Evolutionary conservation across 2,888 invertebrate genomes (phyloP).

Genomic region (Pedicia rivosa): DNA sequence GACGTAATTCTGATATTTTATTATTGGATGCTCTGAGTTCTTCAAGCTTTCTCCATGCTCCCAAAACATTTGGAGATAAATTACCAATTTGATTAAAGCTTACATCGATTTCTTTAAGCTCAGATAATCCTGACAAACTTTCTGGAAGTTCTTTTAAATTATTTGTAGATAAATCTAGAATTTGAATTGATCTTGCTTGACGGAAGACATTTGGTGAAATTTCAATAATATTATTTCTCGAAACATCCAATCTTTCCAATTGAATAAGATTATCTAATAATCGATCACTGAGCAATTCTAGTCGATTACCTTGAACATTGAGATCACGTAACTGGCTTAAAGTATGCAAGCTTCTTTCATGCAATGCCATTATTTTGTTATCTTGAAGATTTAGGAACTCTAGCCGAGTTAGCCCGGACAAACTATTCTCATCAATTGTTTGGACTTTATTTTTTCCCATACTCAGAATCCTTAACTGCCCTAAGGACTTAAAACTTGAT

Average conservation of each 20-base stretch:
- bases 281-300: conserved; percentile 52
- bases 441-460: conserved; percentile 58
- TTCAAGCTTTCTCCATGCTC: conserved; percentile 48
- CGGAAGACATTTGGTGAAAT: conserved; percentile 47
- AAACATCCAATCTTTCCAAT: conserved; percentile 52
- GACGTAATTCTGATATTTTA: conserved; percentile 49
- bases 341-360: conserved; percentile 46
- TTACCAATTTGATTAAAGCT: conserved; percentile 60
- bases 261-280: conserved; percentile 47
- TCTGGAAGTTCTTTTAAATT: conserved; percentile 53
- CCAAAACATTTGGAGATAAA: conserved; percentile 51
- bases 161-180: conserved; percentile 64
- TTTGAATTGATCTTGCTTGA: conserved; percentile 47
- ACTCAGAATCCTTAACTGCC: conserved; percentile 49
- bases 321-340: conserved; percentile 48
- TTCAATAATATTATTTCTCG: conserved; percentile 55
- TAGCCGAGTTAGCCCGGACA: conserved; percentile 50
- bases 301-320: conserved; percentile 58
- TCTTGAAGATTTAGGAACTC: conserved; percentile 59
- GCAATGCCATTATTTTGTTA: conserved; percentile 52
- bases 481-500: conserved; percentile 45
- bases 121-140: conserved; percentile 48
- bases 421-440: conserved; percentile 48
- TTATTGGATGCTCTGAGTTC: conserved; percentile 62
- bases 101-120: conserved; percentile 55